Conservation (phyloP, 2,113 vertebrate genomes). For the Gymnogyps californianus region DNA sequence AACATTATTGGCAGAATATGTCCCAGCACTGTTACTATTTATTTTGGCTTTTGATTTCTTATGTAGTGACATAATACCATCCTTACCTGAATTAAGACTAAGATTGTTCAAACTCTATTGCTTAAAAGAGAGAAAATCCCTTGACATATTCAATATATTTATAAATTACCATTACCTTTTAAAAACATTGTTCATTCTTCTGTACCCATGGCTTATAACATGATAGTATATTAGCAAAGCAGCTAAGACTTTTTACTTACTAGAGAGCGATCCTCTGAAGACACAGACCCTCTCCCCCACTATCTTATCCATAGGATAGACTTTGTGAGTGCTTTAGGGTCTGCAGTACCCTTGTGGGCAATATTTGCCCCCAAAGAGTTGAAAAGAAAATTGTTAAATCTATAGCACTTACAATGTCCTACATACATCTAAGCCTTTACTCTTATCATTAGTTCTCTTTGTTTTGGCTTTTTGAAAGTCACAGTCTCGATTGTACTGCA, state of each 20-base stretch:
- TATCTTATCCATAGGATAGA: slow-evolving; percentile 58
- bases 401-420: slow-evolving; percentile 49
- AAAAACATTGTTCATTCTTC: slow-evolving; percentile 4
- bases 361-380: slow-evolving; percentile 31
- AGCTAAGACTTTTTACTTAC: slow-evolving; percentile 52
- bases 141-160: slow-evolving; percentile 29
- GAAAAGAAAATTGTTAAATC: slow-evolving; percentile 4
- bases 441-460: not conserved
- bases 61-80: slow-evolving; percentile 22
- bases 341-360: slow-evolving; percentile 41
- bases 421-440: not conserved
- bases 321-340: slow-evolving; percentile 58
- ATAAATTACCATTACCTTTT: slow-evolving; percentile 3
- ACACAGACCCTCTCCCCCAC: slow-evolving; percentile 49
- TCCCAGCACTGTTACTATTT: not conserved
- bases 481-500: not conserved
- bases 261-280: slow-evolving; percentile 37
- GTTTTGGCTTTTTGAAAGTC: not conserved
- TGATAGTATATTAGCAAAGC: not conserved
- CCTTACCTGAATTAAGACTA: slow-evolving; percentile 63
- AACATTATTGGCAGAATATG: not conserved
- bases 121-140: slow-evolving; percentile 46
- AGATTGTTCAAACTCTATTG: slow-evolving; percentile 38
- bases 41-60: slow-evolving; percentile 36
- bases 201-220: not conserved